phyloP scores from a whole-genome alignment of 2,113 vertebrate species.

The Spilogale gracilis region DNA sequence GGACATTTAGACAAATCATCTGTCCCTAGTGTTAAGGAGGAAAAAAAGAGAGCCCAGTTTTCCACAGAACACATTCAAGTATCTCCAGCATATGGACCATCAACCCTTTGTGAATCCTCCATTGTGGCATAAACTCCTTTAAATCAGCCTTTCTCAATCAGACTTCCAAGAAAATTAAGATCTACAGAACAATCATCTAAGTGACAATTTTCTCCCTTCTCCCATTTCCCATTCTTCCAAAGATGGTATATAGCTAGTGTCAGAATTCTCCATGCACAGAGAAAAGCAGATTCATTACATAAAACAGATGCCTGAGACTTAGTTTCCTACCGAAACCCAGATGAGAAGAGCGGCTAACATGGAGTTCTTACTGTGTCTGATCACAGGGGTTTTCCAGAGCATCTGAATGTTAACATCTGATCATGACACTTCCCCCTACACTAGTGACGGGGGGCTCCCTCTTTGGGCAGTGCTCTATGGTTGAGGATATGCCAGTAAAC shows the following conservation, averaged over 20 bases:
- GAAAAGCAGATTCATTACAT: neutral
- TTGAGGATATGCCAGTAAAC: fast-evolving
- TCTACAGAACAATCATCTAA: neutral
- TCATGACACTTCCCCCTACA: fast-evolving
- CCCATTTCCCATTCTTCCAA: neutral
- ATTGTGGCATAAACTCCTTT: neutral
- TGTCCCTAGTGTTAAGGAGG: neutral
- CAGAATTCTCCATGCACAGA: neutral
- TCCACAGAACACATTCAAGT: neutral
- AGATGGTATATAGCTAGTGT: neutral
- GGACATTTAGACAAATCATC: neutral
- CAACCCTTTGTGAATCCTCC: neutral
- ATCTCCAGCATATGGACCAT: neutral
- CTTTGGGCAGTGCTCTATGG: fast-evolving
- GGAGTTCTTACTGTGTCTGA: fast-evolving
- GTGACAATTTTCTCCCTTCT: neutral
- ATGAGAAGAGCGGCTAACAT: neutral
- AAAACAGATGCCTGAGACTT: neutral
- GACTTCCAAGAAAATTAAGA: neutral
- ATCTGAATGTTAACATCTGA: fast-evolving
- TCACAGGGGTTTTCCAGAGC: too few relatives aligned
- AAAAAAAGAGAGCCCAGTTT: too few relatives aligned
- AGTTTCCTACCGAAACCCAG: neutral
- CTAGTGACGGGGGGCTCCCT: fast-evolving
- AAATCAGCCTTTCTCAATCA: neutral